Conservation (phyloP, 2,113 vertebrate genomes). For the Sinocyclocheilus anophthalmus region DNA sequence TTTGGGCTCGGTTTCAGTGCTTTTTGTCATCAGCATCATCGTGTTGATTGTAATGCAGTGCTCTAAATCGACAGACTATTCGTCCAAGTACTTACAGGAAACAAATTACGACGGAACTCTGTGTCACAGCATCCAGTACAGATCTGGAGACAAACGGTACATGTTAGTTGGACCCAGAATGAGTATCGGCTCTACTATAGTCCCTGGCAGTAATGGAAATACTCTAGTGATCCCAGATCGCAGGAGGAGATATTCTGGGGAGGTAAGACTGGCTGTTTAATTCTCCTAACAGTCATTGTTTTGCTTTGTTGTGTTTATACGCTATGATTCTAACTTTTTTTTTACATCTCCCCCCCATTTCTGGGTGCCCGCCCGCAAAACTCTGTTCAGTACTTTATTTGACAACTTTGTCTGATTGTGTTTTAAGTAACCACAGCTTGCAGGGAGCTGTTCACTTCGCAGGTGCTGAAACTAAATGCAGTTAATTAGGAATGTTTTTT, state of each 20-base stretch:
- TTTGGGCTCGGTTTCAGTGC: too few relatives aligned
- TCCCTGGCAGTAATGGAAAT: slow-evolving; percentile 56
- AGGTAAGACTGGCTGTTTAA: too few relatives aligned
- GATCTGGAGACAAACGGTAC: slow-evolving; percentile 57
- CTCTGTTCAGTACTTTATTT: background rate
- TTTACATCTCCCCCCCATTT: too few relatives aligned
- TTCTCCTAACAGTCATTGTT: background rate
- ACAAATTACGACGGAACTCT: too few relatives aligned
- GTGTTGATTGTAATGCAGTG: too few relatives aligned
- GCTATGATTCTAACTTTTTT: too few relatives aligned
- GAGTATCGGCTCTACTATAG: slow-evolving; percentile 56
- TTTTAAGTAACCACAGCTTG: background rate
- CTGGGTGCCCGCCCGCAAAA: too few relatives aligned
- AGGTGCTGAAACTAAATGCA: background rate
- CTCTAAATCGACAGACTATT: too few relatives aligned
- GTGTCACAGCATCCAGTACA: slow-evolving; percentile 44
- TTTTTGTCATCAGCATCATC: too few relatives aligned
- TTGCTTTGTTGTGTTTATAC: background rate
- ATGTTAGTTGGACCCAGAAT: slow-evolving; percentile 61
- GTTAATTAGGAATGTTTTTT: too few relatives aligned
- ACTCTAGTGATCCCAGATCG: slow-evolving; percentile 57
- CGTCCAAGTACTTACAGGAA: too few relatives aligned
- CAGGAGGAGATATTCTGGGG: slow-evolving; percentile 45
- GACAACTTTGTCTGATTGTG: background rate
- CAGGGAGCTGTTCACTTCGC: background rate